Conservation (phyloP, 2,888 invertebrate species). For the Mesochorus sp. region DNA sequence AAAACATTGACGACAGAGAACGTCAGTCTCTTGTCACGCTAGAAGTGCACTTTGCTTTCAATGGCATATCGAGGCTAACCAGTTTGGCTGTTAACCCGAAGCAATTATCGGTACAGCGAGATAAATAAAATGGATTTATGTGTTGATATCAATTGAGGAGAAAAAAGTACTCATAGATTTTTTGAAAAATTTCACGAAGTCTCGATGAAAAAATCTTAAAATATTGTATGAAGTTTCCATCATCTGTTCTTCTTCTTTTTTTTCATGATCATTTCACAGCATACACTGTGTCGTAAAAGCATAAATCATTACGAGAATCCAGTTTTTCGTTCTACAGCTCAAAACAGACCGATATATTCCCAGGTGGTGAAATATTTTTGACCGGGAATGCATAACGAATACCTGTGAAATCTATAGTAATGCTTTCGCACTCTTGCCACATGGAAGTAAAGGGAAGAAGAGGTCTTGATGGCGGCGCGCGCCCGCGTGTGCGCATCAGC, state of each 20-base stretch:
- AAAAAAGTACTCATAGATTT: no score
- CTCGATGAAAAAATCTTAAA: no score
- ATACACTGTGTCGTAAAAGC: no score
- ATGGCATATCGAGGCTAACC: slow-evolving; percentile 46
- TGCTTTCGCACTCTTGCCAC: not conserved
- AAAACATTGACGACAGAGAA: slow-evolving; percentile 23
- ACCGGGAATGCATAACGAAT: no score
- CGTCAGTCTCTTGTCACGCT: slow-evolving; percentile 26
- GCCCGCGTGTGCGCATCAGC: slow-evolving; percentile 25
- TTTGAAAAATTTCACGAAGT: no score
- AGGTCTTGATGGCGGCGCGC: slow-evolving; percentile 25
- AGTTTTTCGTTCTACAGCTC: no score
- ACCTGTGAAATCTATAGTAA: slow-evolving; percentile 1
- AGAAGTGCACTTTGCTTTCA: slow-evolving; percentile 11
- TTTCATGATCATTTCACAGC: no score
- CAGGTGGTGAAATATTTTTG: no score
- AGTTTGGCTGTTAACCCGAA: slow-evolving; percentile 57
- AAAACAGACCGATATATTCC: no score
- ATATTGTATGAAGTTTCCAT: no score
- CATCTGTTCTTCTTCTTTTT: no score
- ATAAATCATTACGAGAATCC: no score
- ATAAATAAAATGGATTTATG: slow-evolving; percentile 14
- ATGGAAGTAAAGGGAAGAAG: not conserved
- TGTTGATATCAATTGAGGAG: not conserved
- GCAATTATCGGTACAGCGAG: slow-evolving; percentile 61